Percentiles rank a stretch among this genome's conserved stretches.
Evolutionary conservation across 2,888 invertebrate species (phyloP).

Genomic region (Euclidia mi): DNA sequence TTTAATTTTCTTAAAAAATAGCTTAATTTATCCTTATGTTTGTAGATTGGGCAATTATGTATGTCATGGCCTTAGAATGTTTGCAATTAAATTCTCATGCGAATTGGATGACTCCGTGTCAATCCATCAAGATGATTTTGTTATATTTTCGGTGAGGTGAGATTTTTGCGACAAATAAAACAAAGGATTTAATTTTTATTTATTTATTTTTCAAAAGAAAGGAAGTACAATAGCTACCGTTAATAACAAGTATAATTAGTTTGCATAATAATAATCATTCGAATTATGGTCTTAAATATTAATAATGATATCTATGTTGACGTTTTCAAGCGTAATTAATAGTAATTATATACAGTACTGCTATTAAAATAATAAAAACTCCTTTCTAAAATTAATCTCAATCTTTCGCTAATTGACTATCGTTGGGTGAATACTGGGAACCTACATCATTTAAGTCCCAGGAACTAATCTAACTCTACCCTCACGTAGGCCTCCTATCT

Average conservation of each 20-base stretch:
- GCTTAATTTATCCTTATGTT: no score
- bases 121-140: no score
- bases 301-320: conserved; percentile 62
- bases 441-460: conserved; percentile 68
- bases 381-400: conserved; percentile 85
- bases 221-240: conserved; percentile 83
- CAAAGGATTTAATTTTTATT: conserved; percentile 51
- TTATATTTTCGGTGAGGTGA: no score
- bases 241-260: conserved; percentile 79
- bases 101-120: no score
- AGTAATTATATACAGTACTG: conserved; percentile 79
- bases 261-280: conserved; percentile 71
- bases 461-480: conserved; percentile 80
- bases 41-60: no score
- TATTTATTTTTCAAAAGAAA: conserved; percentile 77
- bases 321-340: conserved; percentile 67
- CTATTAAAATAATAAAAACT: conserved; percentile 74
- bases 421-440: conserved; percentile 89
- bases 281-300: conserved; percentile 68
- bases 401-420: conserved; percentile 89
- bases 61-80: no score
- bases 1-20: no score
- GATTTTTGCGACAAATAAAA: conserved; percentile 25
- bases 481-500: conserved; percentile 77
- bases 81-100: no score